Evolutionary conservation across 2,888 invertebrate species (phyloP).

Genomic region (Diarsia mendica): DNA sequence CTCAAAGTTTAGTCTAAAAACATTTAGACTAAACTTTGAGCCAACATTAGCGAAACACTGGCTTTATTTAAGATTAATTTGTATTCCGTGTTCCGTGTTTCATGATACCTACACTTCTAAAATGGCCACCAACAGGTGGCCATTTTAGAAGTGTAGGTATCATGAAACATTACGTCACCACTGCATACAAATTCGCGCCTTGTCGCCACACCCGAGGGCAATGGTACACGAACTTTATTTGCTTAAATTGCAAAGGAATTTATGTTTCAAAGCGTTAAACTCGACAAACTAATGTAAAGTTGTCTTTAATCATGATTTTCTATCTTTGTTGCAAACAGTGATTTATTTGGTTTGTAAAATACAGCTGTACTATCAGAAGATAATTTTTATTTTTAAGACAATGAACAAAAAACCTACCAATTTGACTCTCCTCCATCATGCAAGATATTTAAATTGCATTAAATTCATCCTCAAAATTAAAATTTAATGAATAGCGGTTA

Average conservation of each 20-base stretch:
- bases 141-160: constrained; percentile 35
- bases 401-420: background rate
- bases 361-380: constrained; percentile 15
- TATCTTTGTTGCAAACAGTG: constrained; percentile 27
- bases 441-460: too few species aligned
- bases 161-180: constrained; percentile 60
- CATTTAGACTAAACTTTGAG: background rate
- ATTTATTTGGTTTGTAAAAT: constrained; percentile 32
- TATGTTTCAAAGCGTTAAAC: constrained; percentile 15
- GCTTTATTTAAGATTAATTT: constrained; percentile 6
- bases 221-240: constrained; percentile 48
- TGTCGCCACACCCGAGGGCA: constrained; percentile 54
- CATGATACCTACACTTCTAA: too few species aligned
- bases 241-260: constrained; percentile 45
- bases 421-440: background rate
- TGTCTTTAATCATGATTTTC: constrained; percentile 21
- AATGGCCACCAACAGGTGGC: too few species aligned
- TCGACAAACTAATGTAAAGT: constrained; percentile 3
- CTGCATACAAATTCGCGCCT: constrained; percentile 57
- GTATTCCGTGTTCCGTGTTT: constrained; percentile 16
- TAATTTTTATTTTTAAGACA: background rate
- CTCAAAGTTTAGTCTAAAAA: background rate
- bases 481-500: background rate
- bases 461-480: background rate
- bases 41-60: constrained; percentile 2